These are phyloP conservation scores for Hyles vespertilio DNA, from an alignment of 1,140 invertebrate genomes.

Conservation along the genomic window DNA sequence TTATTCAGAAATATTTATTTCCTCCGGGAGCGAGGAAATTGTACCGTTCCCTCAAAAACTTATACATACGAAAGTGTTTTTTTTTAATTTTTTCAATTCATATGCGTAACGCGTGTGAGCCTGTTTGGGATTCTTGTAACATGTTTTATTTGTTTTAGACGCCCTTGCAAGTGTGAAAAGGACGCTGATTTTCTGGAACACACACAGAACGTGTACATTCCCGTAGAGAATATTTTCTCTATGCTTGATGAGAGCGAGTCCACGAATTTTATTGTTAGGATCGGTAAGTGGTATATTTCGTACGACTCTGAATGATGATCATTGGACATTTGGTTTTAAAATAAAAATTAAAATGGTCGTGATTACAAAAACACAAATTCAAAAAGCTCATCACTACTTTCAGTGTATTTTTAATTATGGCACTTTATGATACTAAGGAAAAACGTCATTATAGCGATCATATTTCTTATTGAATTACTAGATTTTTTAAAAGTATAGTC, in stretches of 20 bases:
- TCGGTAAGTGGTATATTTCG: slow-evolving; percentile 42
- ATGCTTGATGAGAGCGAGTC: slow-evolving; percentile 68
- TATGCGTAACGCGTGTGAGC: not conserved
- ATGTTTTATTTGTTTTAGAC: slow-evolving; percentile 38
- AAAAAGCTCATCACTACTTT: no score
- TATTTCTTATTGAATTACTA: no score
- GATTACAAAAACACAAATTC: no score
- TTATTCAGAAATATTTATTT: slow-evolving; percentile 47
- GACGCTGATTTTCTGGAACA: slow-evolving; percentile 71
- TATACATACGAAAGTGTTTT: not conserved
- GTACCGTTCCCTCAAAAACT: not conserved
- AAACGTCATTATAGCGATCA: no score
- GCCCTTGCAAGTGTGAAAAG: slow-evolving; percentile 67
- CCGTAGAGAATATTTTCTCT: slow-evolving; percentile 72
- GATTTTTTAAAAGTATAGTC: no score
- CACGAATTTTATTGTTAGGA: slow-evolving; percentile 63
- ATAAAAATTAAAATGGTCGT: no score
- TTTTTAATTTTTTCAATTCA: not conserved
- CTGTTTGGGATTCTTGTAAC: not conserved
- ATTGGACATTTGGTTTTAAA: no score
- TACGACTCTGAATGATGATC: no score
- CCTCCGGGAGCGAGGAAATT: slow-evolving; percentile 2
- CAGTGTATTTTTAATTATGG: no score
- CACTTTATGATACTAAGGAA: no score
- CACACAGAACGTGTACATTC: slow-evolving; percentile 73